Evolutionary conservation across 2,888 invertebrate species (phyloP), one percentile per base, ranked within the genome.

Genomic region (Anaspis maculata): DNA sequence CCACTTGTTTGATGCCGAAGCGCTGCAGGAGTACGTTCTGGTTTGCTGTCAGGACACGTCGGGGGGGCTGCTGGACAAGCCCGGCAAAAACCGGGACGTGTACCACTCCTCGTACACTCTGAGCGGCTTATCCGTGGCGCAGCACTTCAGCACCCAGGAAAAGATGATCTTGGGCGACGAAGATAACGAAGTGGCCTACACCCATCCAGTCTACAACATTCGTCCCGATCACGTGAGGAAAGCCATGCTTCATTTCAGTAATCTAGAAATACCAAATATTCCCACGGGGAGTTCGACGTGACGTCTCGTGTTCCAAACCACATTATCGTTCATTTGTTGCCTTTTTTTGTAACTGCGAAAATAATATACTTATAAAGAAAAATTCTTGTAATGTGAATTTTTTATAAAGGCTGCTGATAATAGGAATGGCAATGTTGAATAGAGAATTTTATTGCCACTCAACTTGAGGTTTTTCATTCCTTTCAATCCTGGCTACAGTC

Each of bases 21-120:
- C 94, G 29, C 70, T 98, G 45, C 97, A 98, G 69, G 91, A 96
- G 61, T 98, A 97, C 63, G 75, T 98, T 41, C 70, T 97, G 41
- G 73, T 90, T 27, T 95, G 94, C 59, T 96, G 96, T 61, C 97
- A 98, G 66, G 73, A 79, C 55, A 70, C 74, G 25, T 71, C 72
- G 39, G 98, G 98, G 13, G 97, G 98, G 3, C 74, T 98, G 14
- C 70, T 91, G 43, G 98, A 98, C 66, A 98, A 98, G 66, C 98
- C 98, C 33, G 87, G 86, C 53, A 95, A 91, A 59, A 75, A 76
- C 28, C 73, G 83, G 49, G 98, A 98, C 69, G 79, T 87, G 45
- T 99, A 98, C 64, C 98, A 98, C 66, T 95, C 96, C 0, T 97
- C 97, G 66, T 98, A 98, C 59, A 83, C 87, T 1, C 69, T 98